phyloP scores from a whole-genome alignment of 2,888 invertebrate genomes.

The Apamea monoglypha region DNA sequence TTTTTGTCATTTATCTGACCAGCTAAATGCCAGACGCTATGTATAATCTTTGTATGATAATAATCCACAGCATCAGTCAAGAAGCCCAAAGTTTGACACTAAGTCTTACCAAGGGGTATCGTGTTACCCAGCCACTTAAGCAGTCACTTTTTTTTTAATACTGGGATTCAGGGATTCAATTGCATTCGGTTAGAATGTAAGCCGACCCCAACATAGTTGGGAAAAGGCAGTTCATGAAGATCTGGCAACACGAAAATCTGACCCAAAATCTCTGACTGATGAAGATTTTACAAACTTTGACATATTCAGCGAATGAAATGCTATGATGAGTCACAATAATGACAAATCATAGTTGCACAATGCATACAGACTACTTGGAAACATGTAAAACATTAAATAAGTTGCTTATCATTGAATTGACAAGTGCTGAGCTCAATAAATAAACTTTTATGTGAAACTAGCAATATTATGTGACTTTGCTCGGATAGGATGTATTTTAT shows the following conservation, averaged over 20 bases:
- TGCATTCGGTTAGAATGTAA: not conserved
- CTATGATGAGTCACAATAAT: slow-evolving; percentile 25
- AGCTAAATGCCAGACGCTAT: not conserved
- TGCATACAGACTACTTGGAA: slow-evolving; percentile 39
- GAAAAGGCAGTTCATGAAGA: no score
- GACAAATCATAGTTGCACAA: slow-evolving; percentile 42
- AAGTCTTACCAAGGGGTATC: not conserved
- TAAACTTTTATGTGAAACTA: slow-evolving; percentile 25
- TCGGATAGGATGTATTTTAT: not conserved
- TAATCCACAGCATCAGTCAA: not conserved
- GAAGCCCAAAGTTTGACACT: not conserved
- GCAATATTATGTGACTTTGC: not conserved
- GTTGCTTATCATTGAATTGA: slow-evolving; percentile 48
- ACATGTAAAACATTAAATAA: slow-evolving; percentile 47
- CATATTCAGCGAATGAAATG: not conserved
- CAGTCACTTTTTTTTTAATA: not conserved
- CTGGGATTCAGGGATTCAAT: not conserved
- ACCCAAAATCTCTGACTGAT: not conserved
- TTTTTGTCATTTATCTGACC: not conserved
- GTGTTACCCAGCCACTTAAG: not conserved
- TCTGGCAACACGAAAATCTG: not conserved
- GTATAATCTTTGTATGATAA: not conserved
- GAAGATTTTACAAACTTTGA: not conserved
- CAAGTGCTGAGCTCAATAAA: slow-evolving; percentile 35
- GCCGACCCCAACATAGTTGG: not conserved